A percentile compares a stretch with the other conserved stretches of the same genome.
Evolutionary conservation across 2,797 vertebrate genomes (phyloP).

Genomic region (Pristis pectinata): DNA sequence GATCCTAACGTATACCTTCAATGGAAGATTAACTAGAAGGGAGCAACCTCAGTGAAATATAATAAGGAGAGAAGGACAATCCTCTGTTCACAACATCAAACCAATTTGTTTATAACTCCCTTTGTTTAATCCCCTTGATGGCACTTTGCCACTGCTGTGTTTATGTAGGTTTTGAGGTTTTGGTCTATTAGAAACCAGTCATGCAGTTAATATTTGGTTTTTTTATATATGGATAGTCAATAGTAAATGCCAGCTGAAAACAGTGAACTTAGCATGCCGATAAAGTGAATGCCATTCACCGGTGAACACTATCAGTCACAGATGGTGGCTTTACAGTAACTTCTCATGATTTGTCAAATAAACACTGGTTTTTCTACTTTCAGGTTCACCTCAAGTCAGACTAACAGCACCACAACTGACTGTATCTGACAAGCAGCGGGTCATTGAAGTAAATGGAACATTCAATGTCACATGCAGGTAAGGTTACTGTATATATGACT

Average conservation of each 20-base stretch:
- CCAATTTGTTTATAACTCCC: not conserved
- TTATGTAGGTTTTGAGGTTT: not conserved
- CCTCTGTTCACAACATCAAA: not conserved
- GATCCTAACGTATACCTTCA: not conserved
- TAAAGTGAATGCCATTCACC: not conserved
- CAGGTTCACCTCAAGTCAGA: not conserved
- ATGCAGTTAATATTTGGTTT: not conserved
- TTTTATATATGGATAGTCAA: not conserved
- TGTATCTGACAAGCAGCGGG: not conserved
- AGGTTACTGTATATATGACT: not conserved
- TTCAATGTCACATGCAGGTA: conserved; percentile 17
- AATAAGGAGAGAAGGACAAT: not conserved
- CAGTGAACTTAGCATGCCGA: not conserved
- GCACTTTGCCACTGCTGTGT: not conserved
- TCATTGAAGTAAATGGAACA: conserved; percentile 20
- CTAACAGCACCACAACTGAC: not conserved
- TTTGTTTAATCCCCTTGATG: not conserved
- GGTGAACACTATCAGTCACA: not conserved
- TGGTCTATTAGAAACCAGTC: not conserved
- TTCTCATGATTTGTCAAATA: not conserved
- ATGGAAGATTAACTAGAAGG: not conserved
- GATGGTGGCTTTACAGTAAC: not conserved
- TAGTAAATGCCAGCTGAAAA: not conserved
- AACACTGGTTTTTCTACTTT: not conserved
- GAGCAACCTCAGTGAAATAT: not conserved